Base-by-base conservation (phyloP, 2,113 vertebrate genomes). In the Calcarius ornatus region DNA sequence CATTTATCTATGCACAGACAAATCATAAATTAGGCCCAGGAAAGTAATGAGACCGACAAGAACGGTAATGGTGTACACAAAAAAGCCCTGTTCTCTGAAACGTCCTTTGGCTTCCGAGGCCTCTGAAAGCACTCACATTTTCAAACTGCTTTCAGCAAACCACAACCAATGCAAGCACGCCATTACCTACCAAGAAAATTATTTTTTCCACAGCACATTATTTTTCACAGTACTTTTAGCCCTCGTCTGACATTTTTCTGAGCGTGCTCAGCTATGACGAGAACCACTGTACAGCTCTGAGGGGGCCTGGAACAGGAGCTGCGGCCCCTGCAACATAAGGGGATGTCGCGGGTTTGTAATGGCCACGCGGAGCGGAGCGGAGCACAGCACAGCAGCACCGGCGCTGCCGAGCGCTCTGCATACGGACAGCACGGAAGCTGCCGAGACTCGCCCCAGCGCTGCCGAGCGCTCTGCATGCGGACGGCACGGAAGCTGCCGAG, bases 311-410 rank as follows among this genome's bases (percentile, higher is more conserved):
- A 37, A 15, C 2, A 21, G 15, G 8, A 23, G 23, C 59, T 7
- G 43, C 17, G 3, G 6, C 13, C 56, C 12, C 38, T 3, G 3
- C 6, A 35, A 24, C 12, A 12, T 8, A 2, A 3, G 6, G 8
- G 1, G 1, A 57, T 0, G 6, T 1, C 2, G 2, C 1, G 11
- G 15, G 21, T 10, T n/a, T 4, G 1, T 0, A 37, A 20, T 0
- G 9, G 50, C 40, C n/a, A 2, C 3, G 6, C 37, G 14, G 10
- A 4, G 21, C 30, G 12, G n/a, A n/a, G 6, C 37, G 14, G 10
- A 18, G 13, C 47, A 45, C 0, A 43, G 3, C 6, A 6, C 3
- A 14, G 15, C 8, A 2, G 3, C 1, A 2, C 1, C 3, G 2
- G 13, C 21, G 21, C 54, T 1, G 12, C 5, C 1, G 7, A 59